Conservation (phyloP, 2,888 invertebrate genomes). For the Meiosimyza decipiens region DNA sequence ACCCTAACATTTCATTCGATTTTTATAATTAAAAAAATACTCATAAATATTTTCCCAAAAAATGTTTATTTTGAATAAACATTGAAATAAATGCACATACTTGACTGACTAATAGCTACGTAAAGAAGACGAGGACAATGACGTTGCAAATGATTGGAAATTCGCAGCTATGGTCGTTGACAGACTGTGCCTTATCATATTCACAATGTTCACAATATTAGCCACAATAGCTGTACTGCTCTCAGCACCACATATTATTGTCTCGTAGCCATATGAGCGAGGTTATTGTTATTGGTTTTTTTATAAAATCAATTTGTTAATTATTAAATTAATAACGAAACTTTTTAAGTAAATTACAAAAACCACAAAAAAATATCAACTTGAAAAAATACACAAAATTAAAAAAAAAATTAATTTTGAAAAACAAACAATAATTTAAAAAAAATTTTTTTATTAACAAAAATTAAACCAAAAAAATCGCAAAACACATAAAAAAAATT, state of each 20-base stretch:
- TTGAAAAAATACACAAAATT: constrained; percentile 48
- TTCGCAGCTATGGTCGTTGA: constrained; percentile 99
- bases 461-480: constrained; percentile 43
- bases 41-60: constrained; percentile 8
- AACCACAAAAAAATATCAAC: constrained; percentile 47
- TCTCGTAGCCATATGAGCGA: constrained; percentile 69
- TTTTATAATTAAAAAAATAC: constrained; percentile 23
- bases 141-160: constrained; percentile 98
- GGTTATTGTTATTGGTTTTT: constrained; percentile 70
- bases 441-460: constrained; percentile 37
- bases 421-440: constrained; percentile 43
- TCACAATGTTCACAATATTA: constrained; percentile 97
- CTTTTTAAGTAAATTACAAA: constrained; percentile 65
- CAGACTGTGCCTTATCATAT: constrained; percentile 99
- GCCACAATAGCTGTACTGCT: constrained; percentile 96
- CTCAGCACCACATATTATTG: constrained; percentile 87
- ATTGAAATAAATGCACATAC: constrained; percentile 27
- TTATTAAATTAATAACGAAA: constrained; percentile 69
- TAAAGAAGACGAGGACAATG: constrained; percentile 93
- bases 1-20: constrained; percentile 8
- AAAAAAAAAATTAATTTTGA: constrained; percentile 39
- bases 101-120: constrained; percentile 73
- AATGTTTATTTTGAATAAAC: background rate
- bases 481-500: constrained; percentile 22
- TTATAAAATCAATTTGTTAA: constrained; percentile 69